Evolutionary conservation across 2,797 vertebrate genomes (phyloP).

Genomic region (Spea hammondii): DNA sequence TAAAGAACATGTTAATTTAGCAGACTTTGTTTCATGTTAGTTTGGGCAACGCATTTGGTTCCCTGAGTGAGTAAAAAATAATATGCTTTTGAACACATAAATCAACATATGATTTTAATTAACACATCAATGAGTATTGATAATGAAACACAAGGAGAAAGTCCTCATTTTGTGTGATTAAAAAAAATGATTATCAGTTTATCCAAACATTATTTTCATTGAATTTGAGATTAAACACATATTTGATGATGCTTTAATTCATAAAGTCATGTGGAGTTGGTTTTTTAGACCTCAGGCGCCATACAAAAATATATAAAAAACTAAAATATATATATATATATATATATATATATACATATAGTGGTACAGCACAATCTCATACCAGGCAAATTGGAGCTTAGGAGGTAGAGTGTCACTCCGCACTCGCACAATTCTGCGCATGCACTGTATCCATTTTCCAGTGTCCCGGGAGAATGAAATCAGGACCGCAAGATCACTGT

Average conservation of each 20-base stretch:
- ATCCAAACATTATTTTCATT: conserved; percentile 2
- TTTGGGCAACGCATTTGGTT: not conserved
- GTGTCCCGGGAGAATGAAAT: no score
- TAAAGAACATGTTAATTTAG: not conserved
- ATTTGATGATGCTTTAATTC: conserved; percentile 17
- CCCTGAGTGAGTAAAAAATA: not conserved
- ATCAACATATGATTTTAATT: conserved; percentile 47
- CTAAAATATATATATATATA: no score
- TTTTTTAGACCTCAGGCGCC: not conserved
- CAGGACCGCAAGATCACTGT: no score
- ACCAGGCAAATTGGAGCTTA: no score
- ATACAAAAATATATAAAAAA: not conserved
- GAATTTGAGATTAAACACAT: conserved; percentile 15
- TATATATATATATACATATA: no score
- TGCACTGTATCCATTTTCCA: no score
- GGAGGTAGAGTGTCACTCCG: no score
- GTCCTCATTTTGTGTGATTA: conserved; percentile 31
- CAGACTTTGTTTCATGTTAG: not conserved
- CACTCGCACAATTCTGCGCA: no score
- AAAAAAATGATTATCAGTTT: conserved; percentile 18
- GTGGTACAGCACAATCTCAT: no score
- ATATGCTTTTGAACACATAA: conserved; percentile 5
- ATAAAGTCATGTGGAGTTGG: not conserved
- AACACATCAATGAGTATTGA: conserved; percentile 34
- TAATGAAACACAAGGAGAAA: conserved; percentile 21